Evolutionary conservation across 2,888 invertebrate species (phyloP).

Genomic region (Pseudanteris insignis): DNA sequence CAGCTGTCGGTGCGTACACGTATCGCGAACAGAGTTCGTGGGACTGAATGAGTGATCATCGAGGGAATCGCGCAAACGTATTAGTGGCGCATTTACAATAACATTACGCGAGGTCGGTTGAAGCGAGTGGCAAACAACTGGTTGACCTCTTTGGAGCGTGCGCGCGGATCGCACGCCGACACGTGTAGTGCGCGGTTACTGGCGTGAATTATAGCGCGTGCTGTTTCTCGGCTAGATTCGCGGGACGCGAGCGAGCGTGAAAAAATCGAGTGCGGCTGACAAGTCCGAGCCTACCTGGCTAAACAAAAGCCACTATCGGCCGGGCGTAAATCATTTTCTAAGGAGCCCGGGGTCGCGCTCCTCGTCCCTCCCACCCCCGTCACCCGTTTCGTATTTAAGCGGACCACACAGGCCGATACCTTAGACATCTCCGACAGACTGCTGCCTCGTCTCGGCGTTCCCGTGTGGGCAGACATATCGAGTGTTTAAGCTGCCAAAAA

Average conservation of each 20-base stretch:
- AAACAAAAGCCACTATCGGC: constrained; percentile 56
- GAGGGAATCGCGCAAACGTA: constrained; percentile 18
- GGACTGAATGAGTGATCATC: constrained; percentile 11
- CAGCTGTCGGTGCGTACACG: constrained; percentile 25
- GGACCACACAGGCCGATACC: constrained; percentile 54
- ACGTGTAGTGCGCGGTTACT: constrained; percentile 28
- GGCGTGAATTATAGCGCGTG: constrained; percentile 52
- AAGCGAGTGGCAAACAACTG: constrained; percentile 23
- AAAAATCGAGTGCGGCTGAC: constrained; percentile 53
- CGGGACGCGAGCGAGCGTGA: too few species aligned
- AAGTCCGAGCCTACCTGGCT: constrained; percentile 47
- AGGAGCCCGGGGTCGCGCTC: constrained; percentile 33
- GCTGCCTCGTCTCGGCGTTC: not conserved
- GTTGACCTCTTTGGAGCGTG: constrained; percentile 32
- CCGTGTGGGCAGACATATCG: constrained; percentile 45
- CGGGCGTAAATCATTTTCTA: constrained; percentile 55
- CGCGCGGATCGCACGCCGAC: constrained; percentile 33
- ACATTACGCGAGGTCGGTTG: constrained; percentile 22
- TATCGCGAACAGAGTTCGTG: constrained; percentile 17
- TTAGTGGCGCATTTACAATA: too few species aligned
- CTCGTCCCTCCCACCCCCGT: constrained; percentile 14
- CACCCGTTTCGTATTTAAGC: constrained; percentile 41
- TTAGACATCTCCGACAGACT: constrained; percentile 46
- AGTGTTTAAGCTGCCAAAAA: constrained; percentile 50
- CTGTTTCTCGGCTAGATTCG: too few species aligned